phyloP scores from a whole-genome alignment of 53 echinoderm and acorn worm species.

The Paracentrotus lividus region DNA sequence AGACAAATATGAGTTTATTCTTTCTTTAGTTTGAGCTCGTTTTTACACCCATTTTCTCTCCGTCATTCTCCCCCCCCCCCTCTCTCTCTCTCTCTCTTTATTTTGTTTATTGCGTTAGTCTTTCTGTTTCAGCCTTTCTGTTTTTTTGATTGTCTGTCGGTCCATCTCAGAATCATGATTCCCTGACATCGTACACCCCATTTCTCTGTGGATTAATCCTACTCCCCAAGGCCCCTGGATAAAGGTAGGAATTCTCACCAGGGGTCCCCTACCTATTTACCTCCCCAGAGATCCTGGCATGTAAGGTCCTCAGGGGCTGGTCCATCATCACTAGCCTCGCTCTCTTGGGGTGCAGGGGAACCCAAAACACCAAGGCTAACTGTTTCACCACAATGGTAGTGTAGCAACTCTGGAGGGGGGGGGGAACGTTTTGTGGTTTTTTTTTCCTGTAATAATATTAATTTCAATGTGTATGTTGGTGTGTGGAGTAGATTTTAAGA shows the following conservation, averaged over 20 bases:
- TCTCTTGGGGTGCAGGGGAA: slow-evolving; percentile 46
- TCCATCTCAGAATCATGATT: not conserved
- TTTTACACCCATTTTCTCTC: not conserved
- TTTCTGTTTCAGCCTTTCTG: not conserved
- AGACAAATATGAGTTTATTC: too few relatives aligned
- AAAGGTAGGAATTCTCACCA: slow-evolving; percentile 61
- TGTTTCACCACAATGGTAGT: not conserved
- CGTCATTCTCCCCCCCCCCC: not conserved
- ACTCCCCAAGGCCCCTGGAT: slow-evolving; percentile 57
- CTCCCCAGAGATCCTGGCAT: slow-evolving; percentile 73
- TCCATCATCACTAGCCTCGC: slow-evolving; percentile 58
- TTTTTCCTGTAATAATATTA: not conserved
- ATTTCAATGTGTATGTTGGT: not conserved
- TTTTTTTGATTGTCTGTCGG: not conserved
- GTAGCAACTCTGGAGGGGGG: not conserved
- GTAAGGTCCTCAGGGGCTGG: slow-evolving; percentile 58
- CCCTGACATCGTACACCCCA: slow-evolving; percentile 13
- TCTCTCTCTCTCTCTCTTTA: not conserved
- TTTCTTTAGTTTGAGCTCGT: too few relatives aligned
- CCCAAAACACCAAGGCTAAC: not conserved
- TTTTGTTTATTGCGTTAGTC: not conserved
- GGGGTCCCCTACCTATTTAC: slow-evolving; percentile 67
- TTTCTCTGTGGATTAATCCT: slow-evolving; percentile 1
- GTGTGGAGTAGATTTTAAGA: not conserved
- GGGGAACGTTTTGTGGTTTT: not conserved